Percentiles rank a stretch among this genome's conserved stretches.
Conservation (phyloP, 35 echinoderm and acorn worm genomes). For the Heliocidaris erythrogramma region DNA sequence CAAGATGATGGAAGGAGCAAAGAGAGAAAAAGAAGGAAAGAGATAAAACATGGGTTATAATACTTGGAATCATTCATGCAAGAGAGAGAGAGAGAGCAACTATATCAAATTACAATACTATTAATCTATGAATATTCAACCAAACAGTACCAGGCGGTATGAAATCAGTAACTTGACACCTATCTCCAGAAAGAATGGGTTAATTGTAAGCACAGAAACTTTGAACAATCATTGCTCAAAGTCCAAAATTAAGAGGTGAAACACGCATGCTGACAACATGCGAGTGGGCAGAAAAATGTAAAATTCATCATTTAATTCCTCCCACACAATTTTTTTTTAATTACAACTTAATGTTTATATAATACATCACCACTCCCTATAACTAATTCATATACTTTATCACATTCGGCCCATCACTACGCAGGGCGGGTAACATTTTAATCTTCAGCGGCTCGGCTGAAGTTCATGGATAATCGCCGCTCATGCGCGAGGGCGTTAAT, state of each 20-base stretch:
- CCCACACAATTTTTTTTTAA: not conserved
- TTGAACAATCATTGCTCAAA: no score
- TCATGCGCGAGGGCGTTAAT: slow-evolving; percentile 2
- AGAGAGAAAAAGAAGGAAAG: not conserved
- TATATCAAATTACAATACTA: no score
- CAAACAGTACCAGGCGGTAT: no score
- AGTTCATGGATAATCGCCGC: slow-evolving; percentile 17
- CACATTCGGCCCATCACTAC: not conserved
- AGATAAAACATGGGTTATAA: not conserved
- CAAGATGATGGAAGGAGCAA: not conserved
- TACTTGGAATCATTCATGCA: not conserved
- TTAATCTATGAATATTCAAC: no score
- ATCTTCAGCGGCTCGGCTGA: not conserved
- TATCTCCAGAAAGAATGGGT: no score
- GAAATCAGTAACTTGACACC: no score
- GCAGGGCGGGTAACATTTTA: not conserved
- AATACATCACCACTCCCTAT: not conserved
- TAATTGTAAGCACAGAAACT: no score
- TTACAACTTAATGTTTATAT: not conserved
- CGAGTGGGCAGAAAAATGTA: not conserved
- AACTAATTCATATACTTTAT: not conserved
- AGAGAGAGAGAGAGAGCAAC: no score
- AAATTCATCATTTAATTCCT: not conserved
- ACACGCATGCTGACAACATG: no score
- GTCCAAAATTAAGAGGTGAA: no score